phyloP scores from a whole-genome alignment of 2,888 invertebrate species.

The Lasioglossum figueresi region DNA sequence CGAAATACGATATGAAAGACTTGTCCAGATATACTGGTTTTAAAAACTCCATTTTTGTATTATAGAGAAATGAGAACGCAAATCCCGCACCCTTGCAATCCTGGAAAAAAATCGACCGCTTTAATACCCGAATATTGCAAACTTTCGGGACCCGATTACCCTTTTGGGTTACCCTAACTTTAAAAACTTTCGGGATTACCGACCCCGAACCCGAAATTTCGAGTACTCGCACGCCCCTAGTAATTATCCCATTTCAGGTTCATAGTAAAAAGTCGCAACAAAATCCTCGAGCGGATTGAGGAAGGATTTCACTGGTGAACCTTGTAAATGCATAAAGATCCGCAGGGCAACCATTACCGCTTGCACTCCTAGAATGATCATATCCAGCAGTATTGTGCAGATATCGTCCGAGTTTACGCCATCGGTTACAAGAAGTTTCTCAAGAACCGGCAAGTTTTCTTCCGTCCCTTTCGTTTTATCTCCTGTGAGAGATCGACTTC shows the following conservation, averaged over 20 bases:
- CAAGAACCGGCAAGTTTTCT: conserved; percentile 84
- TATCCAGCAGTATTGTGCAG: conserved; percentile 87
- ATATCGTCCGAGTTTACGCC: conserved; percentile 87
- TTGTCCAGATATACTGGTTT: too few relatives aligned
- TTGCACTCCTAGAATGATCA: conserved; percentile 88
- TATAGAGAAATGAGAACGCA: too few relatives aligned
- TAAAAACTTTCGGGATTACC: too few relatives aligned
- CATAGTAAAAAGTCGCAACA: not conserved
- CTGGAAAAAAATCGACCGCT: too few relatives aligned
- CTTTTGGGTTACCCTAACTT: too few relatives aligned
- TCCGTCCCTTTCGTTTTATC: conserved; percentile 24
- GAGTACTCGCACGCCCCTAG: too few relatives aligned
- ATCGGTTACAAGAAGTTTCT: conserved; percentile 86
- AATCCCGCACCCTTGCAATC: too few relatives aligned
- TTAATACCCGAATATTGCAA: too few relatives aligned
- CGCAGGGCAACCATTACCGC: conserved; percentile 84
- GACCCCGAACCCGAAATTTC: too few relatives aligned
- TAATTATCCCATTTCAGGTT: not conserved
- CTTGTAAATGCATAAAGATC: not conserved
- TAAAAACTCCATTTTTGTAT: too few relatives aligned
- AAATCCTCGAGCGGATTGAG: not conserved
- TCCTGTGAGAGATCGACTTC: conserved; percentile 71
- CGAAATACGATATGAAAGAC: too few relatives aligned
- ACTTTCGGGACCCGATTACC: too few relatives aligned
- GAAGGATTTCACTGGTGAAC: not conserved